Evolutionary conservation across 2,113 vertebrate genomes (phyloP), one percentile per base, ranked within the genome.

Genomic region (Melierax canorus): DNA sequence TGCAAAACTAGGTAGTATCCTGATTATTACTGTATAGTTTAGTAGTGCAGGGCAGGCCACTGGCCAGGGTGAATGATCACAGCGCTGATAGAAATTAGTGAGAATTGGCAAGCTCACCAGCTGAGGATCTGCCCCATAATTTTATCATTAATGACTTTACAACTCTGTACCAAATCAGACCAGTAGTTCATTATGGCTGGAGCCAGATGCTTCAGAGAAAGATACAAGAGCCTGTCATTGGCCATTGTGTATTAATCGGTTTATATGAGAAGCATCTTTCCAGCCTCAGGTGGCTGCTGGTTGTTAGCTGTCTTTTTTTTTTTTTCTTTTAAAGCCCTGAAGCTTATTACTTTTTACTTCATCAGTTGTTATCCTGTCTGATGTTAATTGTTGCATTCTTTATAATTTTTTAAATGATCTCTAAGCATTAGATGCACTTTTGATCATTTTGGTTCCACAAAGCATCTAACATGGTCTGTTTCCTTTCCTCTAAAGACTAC

Each of bases 191-290:
- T 96, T 95, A 87, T 76, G 58, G 41, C 62, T 76, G 81, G 53
- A n/a, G 78, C 94, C 95, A 96, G 94, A 91, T 97, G 96, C 94
- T 95, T 95, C 91, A 79, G 87, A 86, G 77, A 76, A 95, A 88
- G 62, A 92, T 90, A 9, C 78, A 92, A 92, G 48, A 94, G 63
- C 77, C 74, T 95, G 80, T 94, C 84, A 72, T 8, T 87, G 73
- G 77, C 89, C 78, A 94, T 91, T 95, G 91, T 96, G 74, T 90
- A 91, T 95, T 97, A 96, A 95, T 94, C 9, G 0, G 86, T 97
- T 97, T 94, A 91, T 85, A 76, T 36, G 71, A 79, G 71, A 95
- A 91, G 71, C 71, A 69, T 92, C 79, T 92, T 75, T 89, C 30
- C 63, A 97, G 91, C 84, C 95, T 95, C 95, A 96, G 91, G 94